Conservation (phyloP, 2,888 invertebrate genomes). For the Lycaena phlaeas region DNA sequence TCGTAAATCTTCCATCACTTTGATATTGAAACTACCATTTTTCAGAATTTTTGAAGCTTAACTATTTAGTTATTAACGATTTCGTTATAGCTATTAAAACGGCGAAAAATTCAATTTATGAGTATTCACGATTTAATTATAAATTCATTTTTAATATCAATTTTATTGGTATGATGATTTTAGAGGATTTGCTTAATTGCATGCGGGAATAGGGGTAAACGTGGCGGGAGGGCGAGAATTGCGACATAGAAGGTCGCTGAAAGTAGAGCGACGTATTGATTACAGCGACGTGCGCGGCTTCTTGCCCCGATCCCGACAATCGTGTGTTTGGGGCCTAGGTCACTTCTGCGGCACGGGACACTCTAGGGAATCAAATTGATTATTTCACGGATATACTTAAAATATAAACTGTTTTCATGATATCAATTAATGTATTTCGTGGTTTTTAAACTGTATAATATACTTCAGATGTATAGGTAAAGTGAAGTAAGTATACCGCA, state of each 20-base stretch:
- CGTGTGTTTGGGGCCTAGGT: conserved; percentile 14
- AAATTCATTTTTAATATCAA: no score
- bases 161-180: no score
- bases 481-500: no score
- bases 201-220: conserved; percentile 15
- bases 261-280: conserved; percentile 42
- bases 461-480: no score
- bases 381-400: no score
- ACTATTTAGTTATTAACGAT: no score
- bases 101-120: background rate
- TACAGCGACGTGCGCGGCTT: conserved; percentile 25
- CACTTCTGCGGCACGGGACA: conserved; percentile 8
- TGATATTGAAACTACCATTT: background rate
- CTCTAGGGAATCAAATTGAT: background rate
- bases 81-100: no score
- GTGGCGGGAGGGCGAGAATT: conserved; percentile 22
- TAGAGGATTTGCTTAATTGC: conserved; percentile 12
- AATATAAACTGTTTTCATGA: no score
- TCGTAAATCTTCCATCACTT: background rate
- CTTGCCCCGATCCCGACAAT: conserved; percentile 18
- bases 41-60: background rate
- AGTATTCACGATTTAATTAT: background rate
- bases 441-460: no score
- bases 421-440: no score
- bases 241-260: conserved; percentile 30